Evolutionary conservation across 2,797 vertebrate species (phyloP), one percentile per base, ranked within the genome.

Genomic region (Chrosomus eos): DNA sequence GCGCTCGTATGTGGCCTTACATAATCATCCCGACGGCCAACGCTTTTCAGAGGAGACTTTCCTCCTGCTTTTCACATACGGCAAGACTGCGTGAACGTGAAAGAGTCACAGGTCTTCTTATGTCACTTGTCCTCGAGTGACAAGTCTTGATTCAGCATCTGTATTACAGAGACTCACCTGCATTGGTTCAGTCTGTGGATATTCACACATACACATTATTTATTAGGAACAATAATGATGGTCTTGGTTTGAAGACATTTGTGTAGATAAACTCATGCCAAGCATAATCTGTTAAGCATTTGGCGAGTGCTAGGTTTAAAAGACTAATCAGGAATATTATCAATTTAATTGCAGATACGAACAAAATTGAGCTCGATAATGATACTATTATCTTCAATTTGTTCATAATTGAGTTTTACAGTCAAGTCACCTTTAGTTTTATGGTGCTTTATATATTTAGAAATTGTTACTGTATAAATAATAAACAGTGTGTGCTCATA

Each of bases 1-100:
- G 43, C 45, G 19, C 82, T 70, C 77, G 38, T 83, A 82, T 51
- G 28, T 82, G 85, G 43, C 43, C 21, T 88, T 88, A 88, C 72
- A 33, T 86, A 84, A 86, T 70, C 38, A 26, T 23, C 55, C 70
- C 18, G 16, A 23, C 19, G 51, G 51, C 18, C 21, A 6, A 21
- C 13, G n/a, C 66, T 53, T 23, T 64, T 78, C 51, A 9, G 64
- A 31, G 60, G 73, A n/a, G 21, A 36, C 76, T 48, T 67, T 21
- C 33, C 60, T 55, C 26, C 13, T 28, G 45, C 28, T 23, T 82
- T 53, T 60, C n/a, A 40, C 38, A 72, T 73, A 67, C 16, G 45
- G 13, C 14, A 48, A 23, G 40, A 53, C 31, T 68, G 23, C 5
- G 26, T 45, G 10, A 43, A 11, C 9, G 38, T 60, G 26, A 70